A percentile compares a stretch with the other conserved stretches of the same genome.
phyloP scores from a whole-genome alignment of 2,888 invertebrate genomes.

The Morpho achilles region DNA sequence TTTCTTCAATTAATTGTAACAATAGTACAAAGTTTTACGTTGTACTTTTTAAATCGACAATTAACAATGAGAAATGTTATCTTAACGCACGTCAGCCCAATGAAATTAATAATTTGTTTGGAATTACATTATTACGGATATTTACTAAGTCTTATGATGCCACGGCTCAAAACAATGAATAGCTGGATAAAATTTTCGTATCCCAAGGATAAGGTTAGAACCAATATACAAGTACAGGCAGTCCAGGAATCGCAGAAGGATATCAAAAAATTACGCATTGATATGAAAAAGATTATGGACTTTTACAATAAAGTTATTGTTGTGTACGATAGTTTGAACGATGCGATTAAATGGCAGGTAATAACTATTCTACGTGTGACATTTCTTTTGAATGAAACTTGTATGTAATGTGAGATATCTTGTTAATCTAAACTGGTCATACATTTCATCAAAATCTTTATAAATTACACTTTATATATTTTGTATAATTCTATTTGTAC shows the following conservation, averaged over 20 bases:
- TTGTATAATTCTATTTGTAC: too few species aligned
- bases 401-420: too few species aligned
- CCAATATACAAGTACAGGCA: not conserved
- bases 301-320: slow-evolving; percentile 28
- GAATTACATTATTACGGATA: slow-evolving; percentile 27
- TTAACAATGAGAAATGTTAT: not conserved
- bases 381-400: too few species aligned
- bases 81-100: not conserved
- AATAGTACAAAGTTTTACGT: not conserved
- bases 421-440: too few species aligned
- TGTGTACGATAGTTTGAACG: slow-evolving; percentile 26
- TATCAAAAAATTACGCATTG: not conserved
- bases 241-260: not conserved
- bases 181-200: slow-evolving; percentile 16
- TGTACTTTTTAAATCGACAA: not conserved
- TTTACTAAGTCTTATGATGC: slow-evolving; percentile 20
- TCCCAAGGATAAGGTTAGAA: slow-evolving; percentile 5
- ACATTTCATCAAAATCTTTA: too few species aligned
- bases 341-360: slow-evolving; percentile 32
- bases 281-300: slow-evolving; percentile 21
- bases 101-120: slow-evolving; percentile 15
- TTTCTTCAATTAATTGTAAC: slow-evolving; percentile 29
- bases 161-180: slow-evolving; percentile 20
- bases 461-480: too few species aligned
- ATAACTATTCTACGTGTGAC: too few species aligned